Conservation (phyloP, 1,140 invertebrate species). For the Littorina saxatilis region DNA sequence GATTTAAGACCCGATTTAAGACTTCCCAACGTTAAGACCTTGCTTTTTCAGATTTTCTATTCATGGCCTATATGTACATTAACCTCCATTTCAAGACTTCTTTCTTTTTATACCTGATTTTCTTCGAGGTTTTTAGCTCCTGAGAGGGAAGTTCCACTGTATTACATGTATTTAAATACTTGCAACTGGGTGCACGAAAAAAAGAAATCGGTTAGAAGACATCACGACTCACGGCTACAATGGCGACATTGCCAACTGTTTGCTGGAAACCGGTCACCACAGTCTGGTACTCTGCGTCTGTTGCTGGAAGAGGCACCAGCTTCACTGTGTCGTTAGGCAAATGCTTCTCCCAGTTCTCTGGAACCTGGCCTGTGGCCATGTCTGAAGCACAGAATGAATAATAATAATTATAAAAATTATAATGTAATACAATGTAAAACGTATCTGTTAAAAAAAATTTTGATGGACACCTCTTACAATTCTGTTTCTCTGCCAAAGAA, state of each 20-base stretch:
- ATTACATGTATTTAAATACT: not conserved
- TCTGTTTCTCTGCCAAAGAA: no score
- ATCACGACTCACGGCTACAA: not conserved
- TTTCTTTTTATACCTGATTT: not conserved
- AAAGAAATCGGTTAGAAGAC: not conserved
- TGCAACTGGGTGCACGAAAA: not conserved
- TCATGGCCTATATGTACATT: not conserved
- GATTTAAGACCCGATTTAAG: no score
- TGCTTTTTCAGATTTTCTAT: not conserved
- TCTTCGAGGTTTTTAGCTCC: not conserved
- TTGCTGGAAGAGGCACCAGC: not conserved
- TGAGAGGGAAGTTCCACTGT: no score
- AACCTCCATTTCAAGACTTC: no score
- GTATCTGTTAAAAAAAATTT: no score
- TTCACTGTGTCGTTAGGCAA: not conserved
- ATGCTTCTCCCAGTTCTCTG: not conserved
- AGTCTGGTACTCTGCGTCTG: constrained; percentile 1
- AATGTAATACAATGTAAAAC: no score
- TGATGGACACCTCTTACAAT: no score
- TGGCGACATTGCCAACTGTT: not conserved
- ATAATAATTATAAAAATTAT: no score
- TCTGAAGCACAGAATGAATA: constrained; percentile 12
- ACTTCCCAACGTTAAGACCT: not conserved
- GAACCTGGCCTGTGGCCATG: not conserved
- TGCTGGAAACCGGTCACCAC: not conserved